Percentiles rank a stretch among this genome's conserved stretches.
Conservation (phyloP, 2,113 vertebrate genomes). For the Mus pahari region DNA sequence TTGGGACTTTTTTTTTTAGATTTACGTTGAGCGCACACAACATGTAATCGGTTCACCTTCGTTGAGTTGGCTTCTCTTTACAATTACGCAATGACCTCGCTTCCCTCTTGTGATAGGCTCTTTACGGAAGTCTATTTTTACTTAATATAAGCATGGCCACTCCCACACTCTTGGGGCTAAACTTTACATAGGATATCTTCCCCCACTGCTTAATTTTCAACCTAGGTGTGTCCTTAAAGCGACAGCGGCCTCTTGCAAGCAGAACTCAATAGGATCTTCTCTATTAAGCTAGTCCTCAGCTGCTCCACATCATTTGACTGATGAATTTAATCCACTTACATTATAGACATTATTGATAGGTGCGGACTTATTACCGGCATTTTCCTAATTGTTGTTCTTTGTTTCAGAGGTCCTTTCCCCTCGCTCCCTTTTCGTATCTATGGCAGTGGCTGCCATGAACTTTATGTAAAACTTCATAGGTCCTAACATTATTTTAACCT, state of each 20-base stretch:
- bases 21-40: not conserved
- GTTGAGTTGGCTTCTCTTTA: not conserved
- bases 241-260: not conserved
- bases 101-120: not conserved
- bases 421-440: not conserved
- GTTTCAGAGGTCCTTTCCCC: not conserved
- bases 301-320: not conserved
- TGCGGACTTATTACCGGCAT: not conserved
- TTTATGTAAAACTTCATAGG: not conserved
- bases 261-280: not conserved
- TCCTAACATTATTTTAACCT: not conserved
- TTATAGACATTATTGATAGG: not conserved
- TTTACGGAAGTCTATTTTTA: not conserved
- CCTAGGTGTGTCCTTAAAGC: not conserved
- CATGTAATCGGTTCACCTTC: not conserved
- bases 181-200: not conserved
- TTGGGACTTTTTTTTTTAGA: not conserved
- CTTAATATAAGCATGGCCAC: not conserved
- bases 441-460: not conserved
- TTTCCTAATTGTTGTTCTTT: not conserved
- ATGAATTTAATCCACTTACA: constrained; percentile 11
- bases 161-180: not conserved
- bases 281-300: not conserved
- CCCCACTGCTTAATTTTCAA: not conserved
- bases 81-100: not conserved